Evolutionary conservation across 2,888 invertebrate species (phyloP).

Genomic region (Hirtodrosophila cameraria): DNA sequence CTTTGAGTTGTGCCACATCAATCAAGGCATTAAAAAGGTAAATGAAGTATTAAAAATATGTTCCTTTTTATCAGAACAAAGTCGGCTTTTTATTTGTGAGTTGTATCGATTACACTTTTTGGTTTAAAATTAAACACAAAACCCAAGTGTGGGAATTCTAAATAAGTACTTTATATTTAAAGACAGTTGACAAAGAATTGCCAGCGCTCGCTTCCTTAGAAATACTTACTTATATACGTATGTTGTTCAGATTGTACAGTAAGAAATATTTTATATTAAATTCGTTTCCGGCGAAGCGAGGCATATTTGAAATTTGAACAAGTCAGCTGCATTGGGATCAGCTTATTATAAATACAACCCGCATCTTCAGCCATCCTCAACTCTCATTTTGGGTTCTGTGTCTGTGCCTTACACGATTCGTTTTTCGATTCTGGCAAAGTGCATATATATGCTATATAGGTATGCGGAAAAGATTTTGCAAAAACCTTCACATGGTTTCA

Average conservation of each 20-base stretch:
- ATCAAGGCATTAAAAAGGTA: constrained; percentile 68
- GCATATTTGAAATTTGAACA: constrained; percentile 22
- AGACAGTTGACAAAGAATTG: constrained; percentile 29
- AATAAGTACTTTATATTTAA: not conserved
- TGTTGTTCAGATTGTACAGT: not conserved
- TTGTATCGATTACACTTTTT: constrained; percentile 47
- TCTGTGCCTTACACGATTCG: not conserved
- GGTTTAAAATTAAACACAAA: constrained; percentile 18
- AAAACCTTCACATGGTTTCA: constrained; percentile 72
- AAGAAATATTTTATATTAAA: constrained; percentile 42
- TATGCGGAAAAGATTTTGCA: constrained; percentile 70
- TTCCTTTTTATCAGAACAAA: constrained; percentile 30
- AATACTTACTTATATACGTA: constrained; percentile 24
- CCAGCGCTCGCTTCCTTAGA: constrained; percentile 50
- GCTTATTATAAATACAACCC: constrained; percentile 10
- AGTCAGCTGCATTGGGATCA: constrained; percentile 17
- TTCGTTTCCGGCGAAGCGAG: constrained; percentile 65
- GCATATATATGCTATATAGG: constrained; percentile 18
- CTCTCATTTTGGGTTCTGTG: constrained; percentile 9
- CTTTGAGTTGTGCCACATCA: constrained; percentile 71
- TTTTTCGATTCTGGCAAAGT: constrained; percentile 9
- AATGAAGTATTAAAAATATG: constrained; percentile 24
- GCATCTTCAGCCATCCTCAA: constrained; percentile 3
- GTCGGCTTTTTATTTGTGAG: not conserved
- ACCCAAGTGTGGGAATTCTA: constrained; percentile 57